Evolutionary conservation across 2,797 vertebrate genomes (phyloP).

Genomic region (Pempheris klunzingeri): DNA sequence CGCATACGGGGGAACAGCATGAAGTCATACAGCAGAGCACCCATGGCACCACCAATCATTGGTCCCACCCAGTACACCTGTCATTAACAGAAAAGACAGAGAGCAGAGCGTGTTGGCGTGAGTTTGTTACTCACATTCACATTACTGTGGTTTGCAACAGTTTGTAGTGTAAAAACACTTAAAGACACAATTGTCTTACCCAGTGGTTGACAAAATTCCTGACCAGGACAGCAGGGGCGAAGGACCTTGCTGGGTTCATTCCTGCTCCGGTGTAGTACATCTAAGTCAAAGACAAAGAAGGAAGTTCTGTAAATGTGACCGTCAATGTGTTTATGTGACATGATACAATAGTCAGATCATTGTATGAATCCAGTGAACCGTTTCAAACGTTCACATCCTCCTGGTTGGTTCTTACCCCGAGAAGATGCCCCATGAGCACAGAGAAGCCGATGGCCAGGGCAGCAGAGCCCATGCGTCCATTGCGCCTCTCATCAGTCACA

Average conservation of each 20-base stretch:
- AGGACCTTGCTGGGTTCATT: constrained; percentile 97
- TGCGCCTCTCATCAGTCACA: constrained; percentile 93
- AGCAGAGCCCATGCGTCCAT: constrained; percentile 91
- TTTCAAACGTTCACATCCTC: neutral
- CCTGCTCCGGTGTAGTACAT: constrained; percentile 95
- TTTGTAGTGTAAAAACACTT: neutral
- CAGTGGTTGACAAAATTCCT: constrained; percentile 96
- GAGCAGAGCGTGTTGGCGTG: neutral
- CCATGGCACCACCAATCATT: constrained; percentile 92
- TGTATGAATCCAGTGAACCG: neutral
- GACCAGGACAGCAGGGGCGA: constrained; percentile 93
- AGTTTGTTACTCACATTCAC: neutral
- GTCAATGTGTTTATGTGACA: neutral
- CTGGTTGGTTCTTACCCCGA: constrained; percentile 87
- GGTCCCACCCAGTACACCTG: constrained; percentile 96
- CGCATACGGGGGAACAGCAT: constrained; percentile 93
- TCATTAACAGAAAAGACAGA: neutral
- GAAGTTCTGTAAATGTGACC: neutral
- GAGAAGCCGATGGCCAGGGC: constrained; percentile 95
- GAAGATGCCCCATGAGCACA: constrained; percentile 93
- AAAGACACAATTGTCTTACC: constrained; percentile 84
- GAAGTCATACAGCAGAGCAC: constrained; percentile 93
- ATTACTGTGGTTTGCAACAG: neutral
- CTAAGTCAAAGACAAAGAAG: constrained; percentile 75
- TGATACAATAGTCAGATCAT: neutral